These are phyloP conservation scores for Megalops atlanticus DNA, from an alignment of 2,113 vertebrate genomes.

Conservation along the genomic window DNA sequence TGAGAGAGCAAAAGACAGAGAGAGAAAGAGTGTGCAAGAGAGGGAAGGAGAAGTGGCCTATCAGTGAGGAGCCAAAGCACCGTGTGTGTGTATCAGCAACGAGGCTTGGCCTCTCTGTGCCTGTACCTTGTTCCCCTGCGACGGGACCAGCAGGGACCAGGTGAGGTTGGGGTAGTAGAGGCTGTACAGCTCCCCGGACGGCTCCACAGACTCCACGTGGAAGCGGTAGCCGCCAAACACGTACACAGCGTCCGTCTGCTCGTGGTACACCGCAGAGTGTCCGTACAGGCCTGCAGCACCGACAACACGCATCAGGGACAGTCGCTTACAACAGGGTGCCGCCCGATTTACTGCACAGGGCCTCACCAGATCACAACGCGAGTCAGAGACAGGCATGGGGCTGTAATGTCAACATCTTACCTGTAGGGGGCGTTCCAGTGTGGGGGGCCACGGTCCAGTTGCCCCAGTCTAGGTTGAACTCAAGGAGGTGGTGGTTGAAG, in stretches of 20 bases:
- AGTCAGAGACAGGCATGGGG: not conserved
- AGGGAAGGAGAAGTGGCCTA: too few species aligned
- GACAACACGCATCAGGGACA: not conserved
- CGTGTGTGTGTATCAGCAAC: not conserved
- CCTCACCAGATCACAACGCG: not conserved
- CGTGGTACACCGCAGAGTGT: constrained; percentile 86
- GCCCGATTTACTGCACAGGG: too few species aligned
- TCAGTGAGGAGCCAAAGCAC: not conserved
- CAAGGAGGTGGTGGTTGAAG: constrained; percentile 85
- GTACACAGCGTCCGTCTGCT: constrained; percentile 84
- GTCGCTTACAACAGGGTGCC: too few species aligned
- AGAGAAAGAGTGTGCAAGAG: too few species aligned
- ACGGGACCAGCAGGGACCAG: constrained; percentile 87
- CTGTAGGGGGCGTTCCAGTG: constrained; percentile 85
- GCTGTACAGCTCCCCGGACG: constrained; percentile 85
- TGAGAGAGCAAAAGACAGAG: not conserved
- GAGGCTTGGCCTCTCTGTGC: not conserved
- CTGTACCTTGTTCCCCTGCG: constrained; percentile 85
- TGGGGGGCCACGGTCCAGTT: constrained; percentile 80
- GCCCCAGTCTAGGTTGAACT: constrained; percentile 76
- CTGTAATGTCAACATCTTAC: constrained; percentile 47
- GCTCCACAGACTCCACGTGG: constrained; percentile 85
- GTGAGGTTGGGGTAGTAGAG: constrained; percentile 86
- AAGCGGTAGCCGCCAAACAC: constrained; percentile 92
- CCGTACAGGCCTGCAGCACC: constrained; percentile 79